Percentiles rank a stretch among this genome's conserved stretches.
Conservation (phyloP, 2,113 vertebrate species). For the Corythornis vintsioides region DNA sequence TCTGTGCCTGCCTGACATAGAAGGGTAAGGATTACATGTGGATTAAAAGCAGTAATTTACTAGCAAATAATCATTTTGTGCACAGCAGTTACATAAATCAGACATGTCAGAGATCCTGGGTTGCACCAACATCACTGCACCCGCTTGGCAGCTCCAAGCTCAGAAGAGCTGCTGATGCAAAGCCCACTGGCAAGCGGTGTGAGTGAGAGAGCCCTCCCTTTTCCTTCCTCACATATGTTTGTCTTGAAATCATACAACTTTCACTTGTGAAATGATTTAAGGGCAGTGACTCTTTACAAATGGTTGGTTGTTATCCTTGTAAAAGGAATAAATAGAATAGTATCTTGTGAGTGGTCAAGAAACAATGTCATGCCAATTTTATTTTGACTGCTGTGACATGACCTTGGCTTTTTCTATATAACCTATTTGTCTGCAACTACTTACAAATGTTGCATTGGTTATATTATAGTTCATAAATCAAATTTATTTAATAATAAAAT, state of each 20-base stretch:
- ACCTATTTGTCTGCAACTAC: neutral
- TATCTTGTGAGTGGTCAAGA: neutral
- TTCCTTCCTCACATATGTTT: neutral
- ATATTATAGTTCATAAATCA: neutral
- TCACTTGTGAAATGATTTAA: neutral
- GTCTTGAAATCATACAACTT: rapidly evolving
- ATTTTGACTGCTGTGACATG: neutral
- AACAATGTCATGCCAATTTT: neutral
- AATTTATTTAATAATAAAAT: neutral
- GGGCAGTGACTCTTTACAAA: neutral
- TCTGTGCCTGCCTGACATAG: neutral
- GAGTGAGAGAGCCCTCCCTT: neutral
- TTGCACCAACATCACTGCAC: neutral
- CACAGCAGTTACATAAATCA: neutral
- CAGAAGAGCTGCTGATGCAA: rapidly evolving
- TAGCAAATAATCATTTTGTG: neutral
- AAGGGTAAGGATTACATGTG: conserved; percentile 3
- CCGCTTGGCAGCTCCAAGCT: rapidly evolving
- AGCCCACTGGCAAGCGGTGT: rapidly evolving
- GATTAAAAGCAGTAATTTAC: conserved; percentile 50
- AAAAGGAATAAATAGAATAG: neutral
- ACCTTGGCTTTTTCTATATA: neutral
- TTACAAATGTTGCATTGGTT: neutral
- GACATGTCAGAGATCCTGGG: neutral
- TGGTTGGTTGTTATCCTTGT: neutral